phyloP scores from a whole-genome alignment of 2,797 vertebrate species.

The Uromys caudimaculatus region DNA sequence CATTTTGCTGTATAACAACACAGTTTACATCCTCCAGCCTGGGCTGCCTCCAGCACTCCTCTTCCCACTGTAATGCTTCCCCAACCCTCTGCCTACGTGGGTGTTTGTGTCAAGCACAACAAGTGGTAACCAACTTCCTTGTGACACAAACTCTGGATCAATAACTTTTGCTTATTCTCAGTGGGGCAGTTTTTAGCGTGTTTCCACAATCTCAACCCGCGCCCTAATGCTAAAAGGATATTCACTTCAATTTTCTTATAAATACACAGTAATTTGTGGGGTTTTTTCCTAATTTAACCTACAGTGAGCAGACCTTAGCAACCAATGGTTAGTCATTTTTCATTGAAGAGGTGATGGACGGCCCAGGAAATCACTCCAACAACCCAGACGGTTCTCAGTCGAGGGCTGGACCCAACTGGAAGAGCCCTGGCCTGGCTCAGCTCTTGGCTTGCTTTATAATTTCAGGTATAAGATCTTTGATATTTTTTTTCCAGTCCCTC shows the following conservation, averaged over 20 bases:
- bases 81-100: not conserved
- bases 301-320: not conserved
- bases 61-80: not conserved
- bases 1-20: not conserved
- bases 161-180: not conserved
- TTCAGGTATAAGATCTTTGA: not conserved
- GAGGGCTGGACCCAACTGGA: not conserved
- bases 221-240: not conserved
- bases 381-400: not conserved
- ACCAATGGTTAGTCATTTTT: conserved; percentile 13
- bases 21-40: not conserved
- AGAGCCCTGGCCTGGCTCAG: not conserved
- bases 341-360: conserved; percentile 11
- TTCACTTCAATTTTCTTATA: conserved; percentile 35
- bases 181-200: not conserved
- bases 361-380: not conserved
- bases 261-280: not conserved
- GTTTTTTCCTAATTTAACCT: not conserved
- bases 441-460: not conserved
- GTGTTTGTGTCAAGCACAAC: not conserved
- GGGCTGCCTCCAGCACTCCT: not conserved
- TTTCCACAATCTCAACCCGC: not conserved
- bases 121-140: not conserved
- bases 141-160: not conserved
- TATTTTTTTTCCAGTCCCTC: not conserved